These are phyloP conservation scores for Apogon hyalosoma DNA, from an alignment of 2,797 vertebrate genomes.

Conservation along the genomic window DNA sequence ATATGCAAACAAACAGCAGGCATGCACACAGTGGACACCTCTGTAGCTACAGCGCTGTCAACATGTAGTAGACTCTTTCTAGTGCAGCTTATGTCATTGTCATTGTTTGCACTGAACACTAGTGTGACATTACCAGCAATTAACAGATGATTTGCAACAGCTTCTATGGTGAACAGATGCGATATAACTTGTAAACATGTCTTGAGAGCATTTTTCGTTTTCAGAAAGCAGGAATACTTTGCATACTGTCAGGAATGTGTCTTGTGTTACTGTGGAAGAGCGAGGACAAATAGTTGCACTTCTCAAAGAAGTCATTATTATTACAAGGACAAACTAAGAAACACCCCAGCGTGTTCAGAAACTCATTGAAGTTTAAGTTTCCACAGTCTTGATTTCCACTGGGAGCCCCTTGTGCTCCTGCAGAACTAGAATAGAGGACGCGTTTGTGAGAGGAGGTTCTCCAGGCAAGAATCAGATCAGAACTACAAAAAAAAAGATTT, in stretches of 20 bases:
- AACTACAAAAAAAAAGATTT: constrained; percentile 9
- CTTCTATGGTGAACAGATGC: not conserved
- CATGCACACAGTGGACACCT: not conserved
- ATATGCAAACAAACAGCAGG: constrained; percentile 19
- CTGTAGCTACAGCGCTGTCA: constrained; percentile 14
- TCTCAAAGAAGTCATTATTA: not conserved
- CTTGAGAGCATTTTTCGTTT: too few species aligned
- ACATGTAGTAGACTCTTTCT: not conserved
- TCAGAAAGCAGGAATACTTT: too few species aligned
- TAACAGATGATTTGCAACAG: constrained; percentile 2
- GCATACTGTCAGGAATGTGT: too few species aligned
- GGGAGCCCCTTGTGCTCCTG: not conserved
- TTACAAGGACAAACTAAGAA: not conserved
- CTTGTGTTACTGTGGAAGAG: too few species aligned
- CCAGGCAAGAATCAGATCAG: not conserved
- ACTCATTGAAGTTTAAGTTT: not conserved
- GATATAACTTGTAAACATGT: too few species aligned
- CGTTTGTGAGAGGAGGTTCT: not conserved
- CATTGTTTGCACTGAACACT: not conserved
- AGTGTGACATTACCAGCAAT: constrained; percentile 3
- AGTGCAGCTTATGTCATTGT: not conserved
- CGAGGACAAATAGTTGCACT: too few species aligned
- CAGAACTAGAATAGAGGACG: not conserved
- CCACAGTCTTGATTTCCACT: not conserved
- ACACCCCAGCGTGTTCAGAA: not conserved